Evolutionary conservation across 2,113 vertebrate genomes (phyloP).

Genomic region (Abramis brama): DNA sequence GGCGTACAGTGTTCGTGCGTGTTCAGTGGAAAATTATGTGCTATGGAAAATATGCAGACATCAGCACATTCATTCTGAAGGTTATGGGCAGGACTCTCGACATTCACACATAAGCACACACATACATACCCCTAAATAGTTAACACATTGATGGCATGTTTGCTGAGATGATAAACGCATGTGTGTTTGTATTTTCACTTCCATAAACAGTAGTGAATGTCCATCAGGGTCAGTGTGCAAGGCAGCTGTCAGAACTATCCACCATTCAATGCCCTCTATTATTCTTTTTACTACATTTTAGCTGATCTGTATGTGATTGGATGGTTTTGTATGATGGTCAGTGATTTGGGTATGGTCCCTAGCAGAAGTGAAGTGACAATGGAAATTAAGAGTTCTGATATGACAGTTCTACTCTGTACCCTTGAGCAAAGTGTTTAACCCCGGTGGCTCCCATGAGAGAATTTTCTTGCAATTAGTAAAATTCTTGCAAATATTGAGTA

Average conservation of each 20-base stretch:
- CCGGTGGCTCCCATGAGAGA: neutral
- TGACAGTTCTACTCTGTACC: neutral
- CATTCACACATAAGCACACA: slow-evolving; percentile 1
- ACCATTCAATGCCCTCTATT: neutral
- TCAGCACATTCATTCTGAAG: slow-evolving; percentile 43
- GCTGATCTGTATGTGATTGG: neutral
- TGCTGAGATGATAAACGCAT: neutral
- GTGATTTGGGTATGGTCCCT: neutral
- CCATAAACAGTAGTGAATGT: neutral
- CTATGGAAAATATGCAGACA: slow-evolving; percentile 43
- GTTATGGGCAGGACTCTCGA: slow-evolving; percentile 19
- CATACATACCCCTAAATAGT: slow-evolving; percentile 3
- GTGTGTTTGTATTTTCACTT: neutral
- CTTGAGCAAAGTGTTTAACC: neutral
- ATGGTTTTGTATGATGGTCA: neutral
- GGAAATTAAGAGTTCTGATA: neutral
- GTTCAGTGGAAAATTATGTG: slow-evolving; percentile 35
- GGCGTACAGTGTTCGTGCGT: slow-evolving; percentile 7
- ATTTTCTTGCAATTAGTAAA: neutral
- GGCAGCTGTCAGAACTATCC: neutral
- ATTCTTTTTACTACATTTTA: neutral
- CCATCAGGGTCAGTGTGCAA: neutral
- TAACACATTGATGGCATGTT: neutral
- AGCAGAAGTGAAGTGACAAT: neutral
- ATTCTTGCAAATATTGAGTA: no score